These are phyloP conservation scores for Cheilinus undulatus DNA, from an alignment of 2,113 vertebrate genomes.

Conservation along the genomic window DNA sequence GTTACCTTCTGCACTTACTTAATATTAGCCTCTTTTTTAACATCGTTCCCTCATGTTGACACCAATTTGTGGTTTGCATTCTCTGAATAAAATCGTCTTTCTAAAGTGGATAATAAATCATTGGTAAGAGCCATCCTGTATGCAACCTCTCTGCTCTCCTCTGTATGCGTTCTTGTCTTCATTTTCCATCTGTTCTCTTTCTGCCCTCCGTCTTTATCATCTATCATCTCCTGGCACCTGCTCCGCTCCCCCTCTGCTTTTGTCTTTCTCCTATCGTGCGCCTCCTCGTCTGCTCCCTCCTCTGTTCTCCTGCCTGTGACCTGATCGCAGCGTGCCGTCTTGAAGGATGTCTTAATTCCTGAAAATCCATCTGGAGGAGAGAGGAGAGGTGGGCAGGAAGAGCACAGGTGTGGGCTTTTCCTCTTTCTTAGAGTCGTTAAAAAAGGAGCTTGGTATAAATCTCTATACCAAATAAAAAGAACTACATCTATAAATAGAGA, in stretches of 20 bases:
- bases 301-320: neutral
- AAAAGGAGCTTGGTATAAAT: neutral
- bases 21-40: no score
- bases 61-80: no score
- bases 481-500: neutral
- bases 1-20: no score
- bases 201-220: neutral
- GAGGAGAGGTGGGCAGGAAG: neutral
- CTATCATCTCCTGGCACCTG: constrained; percentile 3
- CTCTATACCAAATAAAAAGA: neutral
- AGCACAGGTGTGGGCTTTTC: neutral
- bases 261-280: neutral
- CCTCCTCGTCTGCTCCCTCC: neutral
- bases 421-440: no score
- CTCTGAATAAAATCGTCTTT: no score
- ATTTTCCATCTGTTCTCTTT: neutral
- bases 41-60: no score
- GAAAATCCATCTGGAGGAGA: neutral
- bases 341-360: constrained; percentile 1
- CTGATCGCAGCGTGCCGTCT: neutral
- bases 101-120: neutral
- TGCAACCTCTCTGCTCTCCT: neutral
- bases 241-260: neutral
- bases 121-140: neutral
- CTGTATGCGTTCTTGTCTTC: neutral